Percentiles rank a stretch among this genome's conserved stretches.
phyloP scores from a whole-genome alignment of 2,888 invertebrate species.

The Pomacea canaliculata region DNA sequence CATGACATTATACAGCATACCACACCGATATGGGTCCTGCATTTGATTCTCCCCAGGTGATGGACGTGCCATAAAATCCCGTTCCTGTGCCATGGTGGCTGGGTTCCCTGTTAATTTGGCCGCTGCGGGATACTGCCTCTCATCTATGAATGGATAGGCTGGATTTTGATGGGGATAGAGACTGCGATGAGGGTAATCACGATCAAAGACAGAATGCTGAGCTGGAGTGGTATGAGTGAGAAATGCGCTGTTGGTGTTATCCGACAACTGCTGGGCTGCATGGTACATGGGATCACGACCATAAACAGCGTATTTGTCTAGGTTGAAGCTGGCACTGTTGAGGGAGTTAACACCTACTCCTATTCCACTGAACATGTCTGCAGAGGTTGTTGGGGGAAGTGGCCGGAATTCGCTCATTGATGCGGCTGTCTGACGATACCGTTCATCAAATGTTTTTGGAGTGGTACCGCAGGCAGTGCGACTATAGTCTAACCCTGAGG shows the following conservation, averaged over 20 bases:
- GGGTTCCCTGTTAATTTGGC: conserved; percentile 49
- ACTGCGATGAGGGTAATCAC: conserved; percentile 60
- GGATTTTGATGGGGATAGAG: conserved; percentile 61
- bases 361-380: conserved; percentile 62
- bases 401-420: conserved; percentile 61
- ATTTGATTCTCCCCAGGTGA: conserved; percentile 56
- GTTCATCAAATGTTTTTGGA: conserved; percentile 65
- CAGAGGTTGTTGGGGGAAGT: conserved; percentile 57
- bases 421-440: conserved; percentile 58
- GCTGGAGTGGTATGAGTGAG: conserved; percentile 59
- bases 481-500: conserved; percentile 58
- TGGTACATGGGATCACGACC: conserved; percentile 64
- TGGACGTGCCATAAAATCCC: conserved; percentile 58
- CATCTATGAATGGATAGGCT: conserved; percentile 64
- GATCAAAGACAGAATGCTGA: conserved; percentile 60
- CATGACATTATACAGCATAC: conserved; percentile 59
- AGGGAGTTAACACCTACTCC: conserved; percentile 37
- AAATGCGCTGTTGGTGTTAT: conserved; percentile 62
- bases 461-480: conserved; percentile 50
- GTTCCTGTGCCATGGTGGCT: conserved; percentile 53
- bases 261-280: conserved; percentile 54
- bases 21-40: conserved; percentile 65
- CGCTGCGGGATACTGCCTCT: conserved; percentile 61
- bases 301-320: conserved; percentile 64
- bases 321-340: conserved; percentile 57